These are phyloP conservation scores for Lasioglossum zephyrum DNA, from an alignment of 2,888 invertebrate species.

Conservation along the genomic window DNA sequence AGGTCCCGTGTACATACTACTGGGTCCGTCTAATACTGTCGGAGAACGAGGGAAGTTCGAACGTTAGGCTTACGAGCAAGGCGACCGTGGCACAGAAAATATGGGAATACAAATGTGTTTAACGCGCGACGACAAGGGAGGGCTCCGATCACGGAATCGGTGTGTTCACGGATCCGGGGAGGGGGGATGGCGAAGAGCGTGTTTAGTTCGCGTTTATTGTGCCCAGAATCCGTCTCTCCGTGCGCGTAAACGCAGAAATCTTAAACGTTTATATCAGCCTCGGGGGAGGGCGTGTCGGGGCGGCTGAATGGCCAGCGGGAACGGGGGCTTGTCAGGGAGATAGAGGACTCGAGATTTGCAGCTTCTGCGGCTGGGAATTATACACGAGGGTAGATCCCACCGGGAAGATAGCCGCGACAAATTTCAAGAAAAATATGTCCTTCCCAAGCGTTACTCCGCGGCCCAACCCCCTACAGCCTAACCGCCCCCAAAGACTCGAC, in stretches of 20 bases:
- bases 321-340: slow-evolving; percentile 56
- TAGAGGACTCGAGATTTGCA: slow-evolving; percentile 84
- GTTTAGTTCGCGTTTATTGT: slow-evolving; percentile 47
- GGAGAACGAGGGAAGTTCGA: slow-evolving; percentile 17
- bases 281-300: slow-evolving; percentile 51
- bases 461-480: slow-evolving; percentile 48
- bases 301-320: slow-evolving; percentile 35
- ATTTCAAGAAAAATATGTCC: slow-evolving; percentile 83
- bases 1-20: slow-evolving; percentile 8
- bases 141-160: not conserved
- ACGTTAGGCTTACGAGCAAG: slow-evolving; percentile 19
- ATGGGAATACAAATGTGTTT: slow-evolving; percentile 1
- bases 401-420: slow-evolving; percentile 81
- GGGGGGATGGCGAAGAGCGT: slow-evolving; percentile 6
- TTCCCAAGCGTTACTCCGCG: slow-evolving; percentile 32
- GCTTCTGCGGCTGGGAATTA: slow-evolving; percentile 84
- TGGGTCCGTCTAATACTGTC: slow-evolving; percentile 5
- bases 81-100: slow-evolving; percentile 7
- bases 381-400: slow-evolving; percentile 82
- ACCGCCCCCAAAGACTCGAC: slow-evolving; percentile 23
- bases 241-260: slow-evolving; percentile 67
- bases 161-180: not conserved
- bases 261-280: slow-evolving; percentile 76
- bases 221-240: slow-evolving; percentile 9
- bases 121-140: not conserved